These are phyloP conservation scores for Oithona nana DNA, from an alignment of 2,888 invertebrate genomes.

Conservation along the genomic window DNA sequence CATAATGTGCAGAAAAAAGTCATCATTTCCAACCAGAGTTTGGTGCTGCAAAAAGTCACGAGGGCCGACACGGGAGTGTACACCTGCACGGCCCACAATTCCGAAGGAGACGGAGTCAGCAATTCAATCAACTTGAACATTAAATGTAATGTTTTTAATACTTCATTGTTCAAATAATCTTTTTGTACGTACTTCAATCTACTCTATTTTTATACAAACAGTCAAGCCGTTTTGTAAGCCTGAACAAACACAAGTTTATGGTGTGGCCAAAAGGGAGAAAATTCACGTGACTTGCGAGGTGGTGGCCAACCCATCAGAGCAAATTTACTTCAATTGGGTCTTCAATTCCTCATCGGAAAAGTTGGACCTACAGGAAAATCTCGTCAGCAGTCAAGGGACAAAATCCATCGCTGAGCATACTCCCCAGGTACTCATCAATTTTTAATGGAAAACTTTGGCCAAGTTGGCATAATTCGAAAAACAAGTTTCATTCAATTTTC, in stretches of 20 bases:
- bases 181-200: too few relatives aligned
- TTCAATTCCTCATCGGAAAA: conserved; percentile 14
- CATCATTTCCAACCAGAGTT: conserved; percentile 14
- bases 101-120: conserved; percentile 12
- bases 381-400: background rate
- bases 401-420: conserved; percentile 4
- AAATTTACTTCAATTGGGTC: conserved; percentile 13
- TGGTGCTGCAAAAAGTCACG: conserved; percentile 15
- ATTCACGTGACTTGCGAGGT: conserved; percentile 14
- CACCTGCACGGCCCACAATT: conserved; percentile 12
- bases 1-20: conserved; percentile 9
- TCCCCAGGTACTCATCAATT: conserved; percentile 7
- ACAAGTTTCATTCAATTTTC: background rate
- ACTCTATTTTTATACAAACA: background rate
- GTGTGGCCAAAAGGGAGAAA: conserved; percentile 54
- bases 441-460: background rate
- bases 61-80: conserved; percentile 9
- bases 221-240: conserved; percentile 57
- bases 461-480: background rate
- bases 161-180: too few relatives aligned
- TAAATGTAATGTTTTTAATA: conserved; percentile 3
- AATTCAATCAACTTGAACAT: conserved; percentile 5
- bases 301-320: conserved; percentile 3
- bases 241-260: conserved; percentile 66
- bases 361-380: conserved; percentile 11